These are phyloP conservation scores for Pachyseris speciosa DNA, from an alignment of 64 coral and sea anemone species.

Conservation along the genomic window DNA sequence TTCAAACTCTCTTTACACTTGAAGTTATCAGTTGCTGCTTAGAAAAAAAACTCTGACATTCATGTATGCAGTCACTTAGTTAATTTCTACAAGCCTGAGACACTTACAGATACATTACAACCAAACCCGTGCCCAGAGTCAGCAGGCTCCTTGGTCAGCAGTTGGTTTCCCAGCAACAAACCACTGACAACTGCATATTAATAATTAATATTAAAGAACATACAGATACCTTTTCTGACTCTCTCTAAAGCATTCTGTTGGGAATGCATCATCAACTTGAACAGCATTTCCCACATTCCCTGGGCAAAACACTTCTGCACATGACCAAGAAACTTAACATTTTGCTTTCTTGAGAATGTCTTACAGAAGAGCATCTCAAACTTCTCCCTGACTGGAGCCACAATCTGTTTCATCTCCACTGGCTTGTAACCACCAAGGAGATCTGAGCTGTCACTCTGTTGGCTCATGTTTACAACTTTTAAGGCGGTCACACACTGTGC, in stretches of 20 bases:
- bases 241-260: constrained; percentile 85
- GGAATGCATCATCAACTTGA: constrained; percentile 92
- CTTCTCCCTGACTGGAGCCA: constrained; percentile 83
- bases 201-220: not conserved
- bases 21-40: too few species aligned
- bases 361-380: constrained; percentile 92
- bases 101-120: too few species aligned
- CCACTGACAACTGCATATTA: too few species aligned
- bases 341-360: constrained; percentile 98
- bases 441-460: constrained; percentile 97
- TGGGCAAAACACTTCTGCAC: constrained; percentile 94
- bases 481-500: constrained; percentile 70
- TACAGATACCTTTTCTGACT: constrained; percentile 29
- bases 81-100: too few species aligned
- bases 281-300: constrained; percentile 89
- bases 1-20: too few species aligned
- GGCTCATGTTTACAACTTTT: constrained; percentile 97
- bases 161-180: too few species aligned
- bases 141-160: not conserved
- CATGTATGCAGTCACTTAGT: too few species aligned
- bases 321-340: constrained; percentile 88
- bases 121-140: too few species aligned
- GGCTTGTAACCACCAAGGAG: constrained; percentile 97
- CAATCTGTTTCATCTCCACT: constrained; percentile 98
- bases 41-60: too few species aligned